Base-by-base conservation (phyloP, 2,888 invertebrate species). In the Xestobium rufovillosum region DNA sequence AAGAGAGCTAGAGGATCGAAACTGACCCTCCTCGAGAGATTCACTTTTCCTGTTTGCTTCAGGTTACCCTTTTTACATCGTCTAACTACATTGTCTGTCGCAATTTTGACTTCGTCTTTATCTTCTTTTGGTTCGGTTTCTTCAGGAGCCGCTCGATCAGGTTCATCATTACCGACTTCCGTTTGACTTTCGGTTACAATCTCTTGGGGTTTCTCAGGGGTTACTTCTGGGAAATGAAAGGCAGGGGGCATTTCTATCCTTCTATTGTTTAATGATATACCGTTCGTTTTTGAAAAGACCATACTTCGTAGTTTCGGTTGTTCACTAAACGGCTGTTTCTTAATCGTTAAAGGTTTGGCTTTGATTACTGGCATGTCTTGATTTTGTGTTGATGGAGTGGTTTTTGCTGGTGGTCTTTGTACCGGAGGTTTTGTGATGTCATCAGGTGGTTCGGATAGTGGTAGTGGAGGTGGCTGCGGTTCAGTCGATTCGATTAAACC, bases 1-100 rank as follows among this genome's bases (percentile, higher is more conserved):
- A 98, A 73, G 32, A 98, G 72, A 0, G 97, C 96, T 53, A 97
- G 72, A 12, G 98, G 97, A 72, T 98, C 97, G 61, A 98, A 98
- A 62, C 92, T 94, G 23, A 98, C 96, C 41, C 94, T 72, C 47
- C 92, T 73, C 3, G 83, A 77, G 19, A 84, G 60, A 54, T 83
- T 85, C 14, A 75, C 76, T 52, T 83, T 83, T 14, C 80, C 76
- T 32, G 75, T 78, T 55, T 76, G 76, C 62, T 90, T 87, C 53
- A 87, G 66, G 56, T 86, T 86, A 29, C 86, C 86, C 60, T 87
- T 86, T 65, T 80, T 83, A 50, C 76, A 73, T 47, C 86, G 74
- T 55, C 83, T 73, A 49, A 83, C 72, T 51, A 75, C 63, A 27
- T 65, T 66, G 59, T 77, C 76, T 56, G 69, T 69, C 42, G 43